Evolutionary conservation across 2,113 vertebrate species (phyloP), one percentile per base, ranked within the genome.

Genomic region (Penelope pileata): DNA sequence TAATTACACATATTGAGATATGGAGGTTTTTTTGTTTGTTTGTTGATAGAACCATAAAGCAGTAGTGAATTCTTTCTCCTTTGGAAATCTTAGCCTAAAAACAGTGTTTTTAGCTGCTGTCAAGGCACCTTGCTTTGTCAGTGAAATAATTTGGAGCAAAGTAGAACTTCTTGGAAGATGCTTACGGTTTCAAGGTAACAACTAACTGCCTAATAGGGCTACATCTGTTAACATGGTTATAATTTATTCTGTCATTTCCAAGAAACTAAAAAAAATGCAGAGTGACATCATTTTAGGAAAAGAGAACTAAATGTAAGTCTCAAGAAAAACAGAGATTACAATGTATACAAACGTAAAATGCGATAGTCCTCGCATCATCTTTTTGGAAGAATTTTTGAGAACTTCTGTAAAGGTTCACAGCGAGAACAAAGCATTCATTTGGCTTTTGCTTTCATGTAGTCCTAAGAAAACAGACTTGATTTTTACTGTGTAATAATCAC

Each of bases 11-110:
- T 7, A n/a, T 54, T 19, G 84, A 48, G 17, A 67, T 32, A 3
- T 38, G 8, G 42, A 43, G 1, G 2, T 0, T 27, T 82, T 79
- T 79, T 29, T n/a, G n/a, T n/a, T n/a, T n/a, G n/a, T n/a, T n/a
- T n/a, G n/a, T n/a, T n/a, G 4, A 62, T 85, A 69, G 13, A 73
- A 88, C 47, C 3, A 9, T 23, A 76, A 62, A 10, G 7, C 42
- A 68, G 68, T 56, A 75, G 6, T 30, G 43, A 81, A 10, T 83
- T 69, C 12, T 53, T 45, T 74, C 27, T 79, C 5, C 24, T 23
- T 9, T 72, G 48, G 48, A 91, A 86, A 86, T 67, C 9, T 10
- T 50, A 43, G 11, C 1, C 18, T 43, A 43, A 73, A 75, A 26
- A 32, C 11, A n/a, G 6, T 2, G 5, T 5, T 6, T 7, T 82